Base-by-base conservation (phyloP, 2,888 invertebrate species). In the Abrostola tripartita region DNA sequence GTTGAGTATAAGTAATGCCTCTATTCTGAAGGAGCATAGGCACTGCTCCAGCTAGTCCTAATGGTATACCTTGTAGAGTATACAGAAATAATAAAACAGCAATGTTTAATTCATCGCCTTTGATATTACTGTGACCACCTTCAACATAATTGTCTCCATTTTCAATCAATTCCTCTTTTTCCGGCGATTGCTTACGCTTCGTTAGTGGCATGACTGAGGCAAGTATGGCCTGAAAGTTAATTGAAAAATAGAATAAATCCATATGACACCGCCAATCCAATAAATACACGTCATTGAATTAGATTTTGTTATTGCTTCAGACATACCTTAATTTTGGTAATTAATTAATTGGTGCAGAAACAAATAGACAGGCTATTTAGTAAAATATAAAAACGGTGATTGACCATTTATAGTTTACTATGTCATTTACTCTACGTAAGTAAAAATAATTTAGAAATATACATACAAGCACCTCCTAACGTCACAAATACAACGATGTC, bases 11-110 rank as follows among this genome's bases (percentile, higher is more conserved):
- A 69, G 97, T 98, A 60, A 98, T 98, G 63, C 98, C 97, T 61
- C 98, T 96, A 89, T 98, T 98, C 88, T 98, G 98, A 61, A 99
- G 95, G 59, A 99, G 95, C 97, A 99, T 98, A 0, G 99, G 99
- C 78, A 99, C 97, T 37, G 99, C 98, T 24, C 98, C 97, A 49
- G 98, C 98, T 37, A 99, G 92, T 0, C 99, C 99, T 5, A 99
- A 93, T 0, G 99, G 99, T 88, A 98, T 97, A 6, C 99, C 99
- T 95, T 99, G 98, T 35, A 99, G 95, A 49, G 99, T 96, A 88
- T 99, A 99, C 5, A 99, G 95, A 88, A 99, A 98, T 74, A 99
- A 95, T 53, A 99, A 95, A 65, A 99, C 95, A 11, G 97, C 96
- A 77, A 99, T 98, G 87, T 98, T 99, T 57, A 95, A 88, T 81